phyloP scores from a whole-genome alignment of 2,113 vertebrate species.

The Entomyzon cyanotis region DNA sequence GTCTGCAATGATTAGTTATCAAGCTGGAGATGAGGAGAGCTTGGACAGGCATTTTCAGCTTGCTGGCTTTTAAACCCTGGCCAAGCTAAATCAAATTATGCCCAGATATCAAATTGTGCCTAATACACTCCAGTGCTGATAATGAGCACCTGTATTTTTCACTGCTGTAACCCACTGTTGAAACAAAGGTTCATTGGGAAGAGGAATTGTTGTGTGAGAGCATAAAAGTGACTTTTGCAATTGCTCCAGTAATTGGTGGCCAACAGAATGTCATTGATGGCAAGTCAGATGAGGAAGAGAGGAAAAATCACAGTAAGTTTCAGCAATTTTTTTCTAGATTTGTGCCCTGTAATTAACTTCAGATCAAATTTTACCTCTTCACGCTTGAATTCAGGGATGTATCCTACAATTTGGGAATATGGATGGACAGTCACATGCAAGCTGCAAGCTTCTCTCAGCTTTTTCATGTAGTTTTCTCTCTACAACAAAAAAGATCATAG shows the following conservation, averaged over 20 bases:
- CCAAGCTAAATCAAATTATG: slow-evolving; percentile 12
- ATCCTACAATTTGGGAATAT: background rate
- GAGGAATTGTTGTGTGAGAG: background rate
- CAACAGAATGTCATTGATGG: background rate
- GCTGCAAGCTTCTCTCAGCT: rapidly evolving
- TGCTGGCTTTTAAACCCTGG: background rate
- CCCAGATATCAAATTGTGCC: slow-evolving; percentile 5
- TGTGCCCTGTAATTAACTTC: background rate
- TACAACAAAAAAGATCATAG: background rate
- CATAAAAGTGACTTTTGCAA: background rate
- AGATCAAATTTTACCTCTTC: background rate
- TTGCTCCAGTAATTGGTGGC: background rate
- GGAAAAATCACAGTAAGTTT: background rate
- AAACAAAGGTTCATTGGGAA: background rate
- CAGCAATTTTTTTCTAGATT: background rate
- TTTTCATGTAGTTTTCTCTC: background rate
- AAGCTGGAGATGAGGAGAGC: background rate
- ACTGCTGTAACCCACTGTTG: background rate
- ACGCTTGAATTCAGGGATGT: background rate
- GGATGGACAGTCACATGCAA: rapidly evolving
- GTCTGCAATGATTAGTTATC: background rate
- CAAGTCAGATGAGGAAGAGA: background rate
- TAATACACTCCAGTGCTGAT: background rate
- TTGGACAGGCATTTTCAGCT: background rate
- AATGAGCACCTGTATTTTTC: slow-evolving; percentile 9